Evolutionary conservation across 53 echinoderm and acorn worm genomes (phyloP).

Genomic region (Apostichopus leukothele): DNA sequence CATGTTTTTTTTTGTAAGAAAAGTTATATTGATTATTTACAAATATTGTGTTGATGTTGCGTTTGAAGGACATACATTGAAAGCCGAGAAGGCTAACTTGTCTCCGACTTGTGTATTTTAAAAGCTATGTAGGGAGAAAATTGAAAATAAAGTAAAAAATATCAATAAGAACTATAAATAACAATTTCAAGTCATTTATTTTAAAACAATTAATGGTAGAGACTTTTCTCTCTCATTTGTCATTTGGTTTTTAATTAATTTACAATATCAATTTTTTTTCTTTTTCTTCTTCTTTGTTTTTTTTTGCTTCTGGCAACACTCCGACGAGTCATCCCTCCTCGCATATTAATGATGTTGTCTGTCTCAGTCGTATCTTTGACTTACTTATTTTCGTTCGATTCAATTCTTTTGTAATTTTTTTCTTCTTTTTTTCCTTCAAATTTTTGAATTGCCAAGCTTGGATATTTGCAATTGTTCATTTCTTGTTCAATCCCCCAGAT

Average conservation of each 20-base stretch:
- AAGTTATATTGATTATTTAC: conserved; percentile 11
- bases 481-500: not conserved
- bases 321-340: not conserved
- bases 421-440: not conserved
- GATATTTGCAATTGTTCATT: not conserved
- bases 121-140: conserved; percentile 27
- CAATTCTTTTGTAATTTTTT: not conserved
- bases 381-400: conserved; percentile 17
- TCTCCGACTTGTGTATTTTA: conserved; percentile 9
- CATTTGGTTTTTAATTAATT: not conserved
- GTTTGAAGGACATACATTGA: not conserved
- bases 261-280: not conserved
- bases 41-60: conserved; percentile 18
- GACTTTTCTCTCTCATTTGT: not conserved
- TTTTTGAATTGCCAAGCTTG: conserved; percentile 5
- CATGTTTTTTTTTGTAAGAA: not conserved
- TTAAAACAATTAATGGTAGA: not conserved
- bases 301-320: not conserved
- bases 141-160: conserved; percentile 15
- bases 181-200: not conserved
- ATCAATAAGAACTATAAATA: not conserved
- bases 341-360: not conserved
- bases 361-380: conserved; percentile 6
- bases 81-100: not conserved
- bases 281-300: not conserved